phyloP scores from a whole-genome alignment of 2,888 invertebrate genomes.

The Sepiola atlantica region DNA sequence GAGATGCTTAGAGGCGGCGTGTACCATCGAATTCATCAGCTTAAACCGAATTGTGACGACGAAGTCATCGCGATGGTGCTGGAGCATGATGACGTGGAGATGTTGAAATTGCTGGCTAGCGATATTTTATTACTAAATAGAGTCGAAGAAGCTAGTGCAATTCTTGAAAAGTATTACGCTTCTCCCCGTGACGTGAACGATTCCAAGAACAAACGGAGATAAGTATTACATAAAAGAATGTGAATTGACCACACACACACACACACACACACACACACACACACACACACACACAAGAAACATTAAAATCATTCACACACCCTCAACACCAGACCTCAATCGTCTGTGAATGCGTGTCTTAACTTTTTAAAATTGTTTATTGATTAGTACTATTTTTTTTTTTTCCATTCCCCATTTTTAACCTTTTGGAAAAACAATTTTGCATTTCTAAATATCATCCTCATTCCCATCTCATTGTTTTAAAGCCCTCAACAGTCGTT shows the following conservation, averaged over 20 bases:
- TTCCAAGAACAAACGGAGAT: background rate
- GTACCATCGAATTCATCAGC: constrained; percentile 91
- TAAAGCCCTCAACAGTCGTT: too few species aligned
- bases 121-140: constrained; percentile 95
- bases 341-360: too few species aligned
- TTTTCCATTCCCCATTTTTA: too few species aligned
- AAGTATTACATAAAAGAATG: background rate
- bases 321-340: background rate
- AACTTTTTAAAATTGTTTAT: too few species aligned
- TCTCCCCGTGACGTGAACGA: constrained; percentile 52
- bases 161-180: constrained; percentile 93
- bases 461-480: too few species aligned
- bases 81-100: constrained; percentile 98
- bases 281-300: background rate
- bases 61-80: constrained; percentile 99
- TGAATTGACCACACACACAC: too few species aligned
- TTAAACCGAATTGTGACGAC: constrained; percentile 94
- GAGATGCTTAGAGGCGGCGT: constrained; percentile 99
- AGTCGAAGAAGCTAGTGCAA: constrained; percentile 98
- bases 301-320: background rate
- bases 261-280: too few species aligned
- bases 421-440: too few species aligned
- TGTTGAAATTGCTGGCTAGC: constrained; percentile 97
- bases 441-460: too few species aligned
- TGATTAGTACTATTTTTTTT: too few species aligned